A percentile compares a stretch with the other conserved stretches of the same genome.
These are phyloP conservation scores for Xylocampa areola DNA, from an alignment of 2,888 invertebrate species.

Conservation along the genomic window DNA sequence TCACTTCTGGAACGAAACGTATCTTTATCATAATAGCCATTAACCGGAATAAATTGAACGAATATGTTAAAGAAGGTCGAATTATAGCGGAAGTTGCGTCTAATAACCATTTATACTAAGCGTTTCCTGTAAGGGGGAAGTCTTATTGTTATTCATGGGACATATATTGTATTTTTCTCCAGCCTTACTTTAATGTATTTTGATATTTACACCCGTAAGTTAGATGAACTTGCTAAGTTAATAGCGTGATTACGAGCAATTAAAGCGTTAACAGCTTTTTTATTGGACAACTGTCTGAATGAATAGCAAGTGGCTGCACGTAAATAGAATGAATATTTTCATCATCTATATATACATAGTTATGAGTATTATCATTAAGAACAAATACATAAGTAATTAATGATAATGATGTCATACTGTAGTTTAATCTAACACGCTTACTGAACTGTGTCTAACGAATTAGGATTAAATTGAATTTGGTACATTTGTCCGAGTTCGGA, in stretches of 20 bases:
- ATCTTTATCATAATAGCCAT: slow-evolving; percentile 51
- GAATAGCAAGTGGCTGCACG: slow-evolving; percentile 25
- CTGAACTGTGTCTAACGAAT: slow-evolving; percentile 15
- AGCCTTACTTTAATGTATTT: slow-evolving; percentile 55
- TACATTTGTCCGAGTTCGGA: slow-evolving; percentile 24
- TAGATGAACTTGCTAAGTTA: slow-evolving; percentile 66
- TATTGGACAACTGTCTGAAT: slow-evolving; percentile 41
- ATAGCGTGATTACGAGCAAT: slow-evolving; percentile 66
- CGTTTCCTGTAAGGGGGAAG: slow-evolving; percentile 71
- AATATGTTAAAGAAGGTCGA: slow-evolving; percentile 65
- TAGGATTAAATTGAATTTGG: slow-evolving; percentile 33
- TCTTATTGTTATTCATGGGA: slow-evolving; percentile 73
- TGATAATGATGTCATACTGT: too few relatives aligned
- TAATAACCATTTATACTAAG: slow-evolving; percentile 66
- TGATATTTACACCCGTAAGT: slow-evolving; percentile 62
- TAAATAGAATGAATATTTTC: slow-evolving; percentile 10
- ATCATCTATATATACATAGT: slow-evolving; percentile 2
- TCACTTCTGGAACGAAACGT: slow-evolving; percentile 48
- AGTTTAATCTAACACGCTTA: slow-evolving; percentile 21
- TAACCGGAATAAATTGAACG: slow-evolving; percentile 61
- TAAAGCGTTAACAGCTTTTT: slow-evolving; percentile 62
- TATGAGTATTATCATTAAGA: slow-evolving; percentile 5
- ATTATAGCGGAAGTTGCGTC: slow-evolving; percentile 73
- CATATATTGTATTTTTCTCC: slow-evolving; percentile 61
- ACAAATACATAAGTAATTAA: too few relatives aligned